Conservation (phyloP, 2,113 vertebrate genomes). For the Triplophysa rosa region DNA sequence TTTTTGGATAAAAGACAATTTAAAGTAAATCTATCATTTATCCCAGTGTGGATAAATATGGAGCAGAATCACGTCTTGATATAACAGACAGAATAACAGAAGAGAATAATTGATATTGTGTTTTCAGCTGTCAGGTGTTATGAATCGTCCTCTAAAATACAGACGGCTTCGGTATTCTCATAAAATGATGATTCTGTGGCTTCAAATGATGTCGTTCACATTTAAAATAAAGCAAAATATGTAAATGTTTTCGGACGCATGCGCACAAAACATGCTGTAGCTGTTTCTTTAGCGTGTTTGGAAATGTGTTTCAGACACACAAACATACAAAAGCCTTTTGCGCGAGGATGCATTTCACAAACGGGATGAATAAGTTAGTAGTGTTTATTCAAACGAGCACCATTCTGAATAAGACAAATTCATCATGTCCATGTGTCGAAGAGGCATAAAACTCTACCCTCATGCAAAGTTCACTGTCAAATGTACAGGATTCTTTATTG, state of each 20-base stretch:
- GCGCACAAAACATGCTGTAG: neutral
- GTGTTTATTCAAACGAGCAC: constrained; percentile 80
- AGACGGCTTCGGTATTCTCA: neutral
- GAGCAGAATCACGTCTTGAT: no score
- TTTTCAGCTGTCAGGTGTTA: no score
- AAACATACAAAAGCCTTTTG: constrained; percentile 2
- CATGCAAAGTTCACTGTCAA: constrained; percentile 90
- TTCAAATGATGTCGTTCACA: neutral
- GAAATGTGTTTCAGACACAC: neutral
- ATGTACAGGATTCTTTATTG: constrained; percentile 90
- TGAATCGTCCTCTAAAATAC: neutral
- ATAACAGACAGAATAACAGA: no score
- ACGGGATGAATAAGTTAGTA: constrained; percentile 69
- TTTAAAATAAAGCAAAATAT: neutral
- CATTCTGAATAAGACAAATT: constrained; percentile 75
- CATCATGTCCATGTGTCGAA: constrained; percentile 75
- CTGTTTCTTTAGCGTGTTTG: neutral
- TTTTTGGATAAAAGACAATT: no score
- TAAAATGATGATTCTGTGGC: neutral
- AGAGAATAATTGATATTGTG: no score
- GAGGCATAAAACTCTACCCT: constrained; percentile 77
- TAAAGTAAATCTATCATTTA: no score
- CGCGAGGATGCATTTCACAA: constrained; percentile 48
- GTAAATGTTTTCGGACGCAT: neutral
- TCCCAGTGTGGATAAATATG: no score